Evolutionary conservation across 2,113 vertebrate genomes (phyloP).

Genomic region (Micronycteris hirsuta): DNA sequence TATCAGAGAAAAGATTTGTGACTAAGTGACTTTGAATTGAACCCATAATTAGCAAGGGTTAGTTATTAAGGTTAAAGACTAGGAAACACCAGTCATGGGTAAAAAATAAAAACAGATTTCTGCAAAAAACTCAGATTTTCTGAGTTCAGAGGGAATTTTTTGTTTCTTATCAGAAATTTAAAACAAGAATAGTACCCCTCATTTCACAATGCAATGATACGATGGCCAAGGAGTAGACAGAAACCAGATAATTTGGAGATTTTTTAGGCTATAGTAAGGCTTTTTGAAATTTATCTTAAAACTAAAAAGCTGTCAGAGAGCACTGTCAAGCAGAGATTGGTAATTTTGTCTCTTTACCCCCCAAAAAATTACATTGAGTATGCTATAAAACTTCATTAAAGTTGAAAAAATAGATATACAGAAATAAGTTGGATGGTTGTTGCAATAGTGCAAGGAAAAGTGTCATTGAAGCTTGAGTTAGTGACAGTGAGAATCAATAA

Average conservation of each 20-base stretch:
- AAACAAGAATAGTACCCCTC: neutral
- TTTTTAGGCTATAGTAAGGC: neutral
- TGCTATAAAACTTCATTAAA: neutral
- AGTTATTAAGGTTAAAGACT: neutral
- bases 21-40: neutral
- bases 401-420: neutral
- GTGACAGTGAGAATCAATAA: neutral
- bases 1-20: neutral
- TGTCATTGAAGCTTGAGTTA: neutral
- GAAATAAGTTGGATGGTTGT: neutral
- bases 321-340: neutral
- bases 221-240: neutral
- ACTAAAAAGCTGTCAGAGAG: neutral
- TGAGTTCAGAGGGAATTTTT: neutral
- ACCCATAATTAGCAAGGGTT: neutral
- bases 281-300: neutral
- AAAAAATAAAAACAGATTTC: neutral
- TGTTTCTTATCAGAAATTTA: neutral
- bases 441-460: neutral
- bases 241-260: neutral
- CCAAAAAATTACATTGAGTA: neutral
- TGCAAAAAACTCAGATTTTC: too few relatives aligned
- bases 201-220: neutral
- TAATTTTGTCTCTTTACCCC: neutral
- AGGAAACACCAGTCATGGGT: neutral